Evolutionary conservation across 2,797 vertebrate genomes (phyloP), one percentile per base, ranked within the genome.

Genomic region (Myotis daubentonii): DNA sequence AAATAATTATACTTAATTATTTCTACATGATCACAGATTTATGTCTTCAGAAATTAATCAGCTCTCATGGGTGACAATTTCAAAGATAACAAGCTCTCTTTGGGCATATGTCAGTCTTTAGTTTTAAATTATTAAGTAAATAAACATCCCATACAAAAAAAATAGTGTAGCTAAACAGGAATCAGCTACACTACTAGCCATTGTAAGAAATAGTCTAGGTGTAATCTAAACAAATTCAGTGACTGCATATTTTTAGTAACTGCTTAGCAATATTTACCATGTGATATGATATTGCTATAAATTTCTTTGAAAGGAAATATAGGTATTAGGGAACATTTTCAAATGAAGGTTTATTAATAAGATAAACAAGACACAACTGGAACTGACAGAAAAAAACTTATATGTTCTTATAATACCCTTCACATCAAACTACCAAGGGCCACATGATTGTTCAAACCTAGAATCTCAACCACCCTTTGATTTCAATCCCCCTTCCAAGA

Each of bases 401-500:
- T 38, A 30, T 93, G 79, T 92, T 95, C 79, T 95, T 96, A 95
- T 66, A 95, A 97, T 91, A 92, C 71, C 91, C 95, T 96, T 93
- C 71, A 94, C 87, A 85, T 83, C 36, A 33, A 97, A 75, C 81
- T 89, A 94, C 30, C 49, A 82, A 94, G 70, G 53, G 78, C 93
- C 84, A 6, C 89, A 57, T 91, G 93, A 96, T 71, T 97, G 96
- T 98, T 98, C 80, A 94, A 96, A 97, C 96, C 94, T 97, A 95
- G 87, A 93, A 71, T 75, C 89, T 92, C 17, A 89, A 7, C 86
- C 89, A 97, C 36, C 76, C 70, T 94, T 49, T 91, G 41, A 97
- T 93, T 82, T 95, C 87, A 60, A 97, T 23, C 53, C 55, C 93
- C 65, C 66, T 93, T 76, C 47, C 49, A 83, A 57, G 20, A 60